Conservation (phyloP, 2,797 vertebrate genomes). For the Clarias platycephalus region DNA sequence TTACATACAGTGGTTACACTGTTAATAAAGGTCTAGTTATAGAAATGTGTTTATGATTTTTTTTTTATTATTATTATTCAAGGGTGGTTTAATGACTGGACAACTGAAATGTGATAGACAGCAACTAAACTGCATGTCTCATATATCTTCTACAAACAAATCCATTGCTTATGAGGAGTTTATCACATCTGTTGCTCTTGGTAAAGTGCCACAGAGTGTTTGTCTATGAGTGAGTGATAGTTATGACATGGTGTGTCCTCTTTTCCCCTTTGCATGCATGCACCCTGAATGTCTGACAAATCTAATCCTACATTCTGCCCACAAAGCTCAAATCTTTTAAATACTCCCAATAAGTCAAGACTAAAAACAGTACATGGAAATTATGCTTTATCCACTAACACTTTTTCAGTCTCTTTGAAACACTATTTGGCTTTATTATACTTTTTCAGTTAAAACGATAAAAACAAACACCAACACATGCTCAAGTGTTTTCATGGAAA, state of each 20-base stretch:
- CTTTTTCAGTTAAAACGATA: not conserved
- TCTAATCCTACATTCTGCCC: slow-evolving; percentile 19
- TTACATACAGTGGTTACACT: not conserved
- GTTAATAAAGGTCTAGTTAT: not conserved
- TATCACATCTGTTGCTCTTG: not conserved
- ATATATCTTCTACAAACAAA: not conserved
- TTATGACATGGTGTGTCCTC: slow-evolving; percentile 66
- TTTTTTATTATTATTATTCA: too few relatives aligned
- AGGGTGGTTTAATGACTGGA: not conserved
- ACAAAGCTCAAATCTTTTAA: not conserved
- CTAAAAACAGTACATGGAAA: not conserved
- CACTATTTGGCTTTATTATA: not conserved
- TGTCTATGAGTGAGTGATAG: slow-evolving; percentile 54
- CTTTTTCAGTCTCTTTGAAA: not conserved
- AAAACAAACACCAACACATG: not conserved
- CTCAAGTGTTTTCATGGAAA: not conserved
- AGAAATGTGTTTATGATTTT: not conserved
- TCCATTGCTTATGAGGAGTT: not conserved
- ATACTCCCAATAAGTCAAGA: not conserved
- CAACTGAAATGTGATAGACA: not conserved
- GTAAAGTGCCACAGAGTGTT: slow-evolving; percentile 13
- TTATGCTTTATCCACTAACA: not conserved
- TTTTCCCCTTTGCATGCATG: slow-evolving; percentile 60
- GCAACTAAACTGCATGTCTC: not conserved
- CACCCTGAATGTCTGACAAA: slow-evolving; percentile 53